Conservation (phyloP, 2,113 vertebrate genomes). For the Dipodomys ordii region DNA sequence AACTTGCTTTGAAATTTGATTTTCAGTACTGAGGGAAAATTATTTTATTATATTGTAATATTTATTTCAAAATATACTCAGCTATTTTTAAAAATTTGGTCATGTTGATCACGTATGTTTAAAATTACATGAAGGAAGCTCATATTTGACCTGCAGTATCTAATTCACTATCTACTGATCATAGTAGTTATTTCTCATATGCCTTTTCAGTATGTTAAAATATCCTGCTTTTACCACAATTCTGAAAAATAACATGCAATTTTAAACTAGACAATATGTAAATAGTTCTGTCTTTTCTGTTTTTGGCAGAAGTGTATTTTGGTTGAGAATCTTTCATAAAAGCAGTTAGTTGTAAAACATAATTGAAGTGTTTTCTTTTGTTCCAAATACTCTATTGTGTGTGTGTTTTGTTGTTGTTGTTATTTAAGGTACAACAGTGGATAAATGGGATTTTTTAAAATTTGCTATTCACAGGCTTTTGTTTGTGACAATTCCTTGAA, state of each 20-base stretch:
- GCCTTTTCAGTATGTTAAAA: neutral
- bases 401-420: neutral
- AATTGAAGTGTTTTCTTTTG: constrained; percentile 43
- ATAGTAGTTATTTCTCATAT: neutral
- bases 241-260: neutral
- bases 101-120: neutral
- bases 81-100: neutral
- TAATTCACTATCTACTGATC: neutral
- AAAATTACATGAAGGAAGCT: constrained; percentile 35
- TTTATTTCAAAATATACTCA: constrained; percentile 36
- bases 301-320: constrained; percentile 48
- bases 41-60: constrained; percentile 30
- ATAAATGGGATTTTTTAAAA: constrained; percentile 36
- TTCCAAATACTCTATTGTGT: neutral
- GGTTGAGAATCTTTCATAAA: constrained; percentile 35
- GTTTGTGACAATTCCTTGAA: constrained; percentile 43
- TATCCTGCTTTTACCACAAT: constrained; percentile 32
- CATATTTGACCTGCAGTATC: neutral
- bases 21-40: constrained; percentile 12
- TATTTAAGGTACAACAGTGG: neutral
- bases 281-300: constrained; percentile 40
- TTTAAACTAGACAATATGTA: constrained; percentile 41
- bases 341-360: constrained; percentile 16
- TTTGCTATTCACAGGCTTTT: constrained; percentile 1
- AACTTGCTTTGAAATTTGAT: constrained; percentile 23